These are phyloP conservation scores for Dioctria linearis DNA, from an alignment of 2,888 invertebrate genomes.

Conservation along the genomic window DNA sequence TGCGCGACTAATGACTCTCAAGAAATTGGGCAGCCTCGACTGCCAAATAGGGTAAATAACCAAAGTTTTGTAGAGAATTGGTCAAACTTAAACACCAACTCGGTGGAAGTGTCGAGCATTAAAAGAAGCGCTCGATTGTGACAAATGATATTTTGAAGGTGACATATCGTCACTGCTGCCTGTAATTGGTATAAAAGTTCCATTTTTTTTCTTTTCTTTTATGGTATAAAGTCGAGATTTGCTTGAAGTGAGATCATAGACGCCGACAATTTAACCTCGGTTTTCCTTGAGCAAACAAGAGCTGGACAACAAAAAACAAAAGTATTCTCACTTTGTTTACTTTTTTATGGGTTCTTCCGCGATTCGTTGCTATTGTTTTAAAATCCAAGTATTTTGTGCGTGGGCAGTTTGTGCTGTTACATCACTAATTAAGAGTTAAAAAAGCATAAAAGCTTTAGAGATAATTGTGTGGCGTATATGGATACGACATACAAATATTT, in stretches of 20 bases:
- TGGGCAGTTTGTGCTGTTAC: no score
- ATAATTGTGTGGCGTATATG: no score
- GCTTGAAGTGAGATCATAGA: not conserved
- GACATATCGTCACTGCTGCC: slow-evolving; percentile 10
- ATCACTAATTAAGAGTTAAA: no score
- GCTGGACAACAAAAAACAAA: not conserved
- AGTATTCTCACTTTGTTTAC: not conserved
- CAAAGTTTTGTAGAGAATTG: not conserved
- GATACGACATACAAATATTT: no score
- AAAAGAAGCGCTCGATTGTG: not conserved
- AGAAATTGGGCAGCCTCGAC: slow-evolving; percentile 2
- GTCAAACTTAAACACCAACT: not conserved
- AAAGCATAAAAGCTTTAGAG: no score
- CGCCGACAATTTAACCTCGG: not conserved
- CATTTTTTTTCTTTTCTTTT: no score
- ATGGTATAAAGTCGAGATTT: no score
- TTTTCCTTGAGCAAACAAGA: not conserved
- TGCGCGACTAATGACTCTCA: not conserved
- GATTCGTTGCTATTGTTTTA: no score
- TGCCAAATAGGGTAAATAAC: not conserved
- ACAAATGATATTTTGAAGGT: slow-evolving; percentile 24
- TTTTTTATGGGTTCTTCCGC: no score
- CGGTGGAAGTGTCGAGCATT: not conserved
- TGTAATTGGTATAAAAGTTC: no score
- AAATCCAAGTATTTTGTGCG: no score